Percentiles rank a stretch among this genome's conserved stretches.
phyloP scores from a whole-genome alignment of 2,888 invertebrate genomes.

The Rhaphigaster nebulosa region DNA sequence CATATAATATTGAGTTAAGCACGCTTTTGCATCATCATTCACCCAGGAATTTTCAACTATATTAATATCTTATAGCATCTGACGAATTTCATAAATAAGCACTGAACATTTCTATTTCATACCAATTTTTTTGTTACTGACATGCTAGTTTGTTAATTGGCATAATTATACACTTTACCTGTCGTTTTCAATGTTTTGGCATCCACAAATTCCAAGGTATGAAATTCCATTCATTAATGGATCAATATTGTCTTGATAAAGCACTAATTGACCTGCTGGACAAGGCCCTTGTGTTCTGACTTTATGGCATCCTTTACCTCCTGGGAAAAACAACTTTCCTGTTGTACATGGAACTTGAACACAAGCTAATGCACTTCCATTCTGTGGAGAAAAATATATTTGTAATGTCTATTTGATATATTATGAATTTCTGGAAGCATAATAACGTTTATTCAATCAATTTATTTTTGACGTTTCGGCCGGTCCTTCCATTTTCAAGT shows the following conservation, averaged over 20 bases:
- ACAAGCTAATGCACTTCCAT: slow-evolving; percentile 71
- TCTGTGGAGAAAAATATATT: slow-evolving; percentile 44
- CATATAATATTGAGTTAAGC: not conserved
- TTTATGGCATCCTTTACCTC: slow-evolving; percentile 80
- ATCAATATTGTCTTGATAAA: slow-evolving; percentile 84
- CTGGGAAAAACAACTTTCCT: slow-evolving; percentile 83
- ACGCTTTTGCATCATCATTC: not conserved
- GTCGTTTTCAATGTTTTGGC: slow-evolving; percentile 69
- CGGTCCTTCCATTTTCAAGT: no score
- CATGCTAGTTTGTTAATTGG: no score
- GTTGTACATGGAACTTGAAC: slow-evolving; percentile 80
- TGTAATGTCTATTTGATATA: no score
- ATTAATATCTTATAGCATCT: not conserved
- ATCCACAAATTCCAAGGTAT: slow-evolving; percentile 86
- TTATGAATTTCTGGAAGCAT: no score
- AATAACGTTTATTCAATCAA: no score
- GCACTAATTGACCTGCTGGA: slow-evolving; percentile 78
- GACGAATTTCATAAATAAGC: no score
- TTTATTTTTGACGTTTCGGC: no score
- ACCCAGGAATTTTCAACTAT: not conserved
- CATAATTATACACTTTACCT: not conserved
- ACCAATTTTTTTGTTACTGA: no score
- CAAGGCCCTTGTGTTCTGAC: slow-evolving; percentile 86
- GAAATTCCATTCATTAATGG: slow-evolving; percentile 86
- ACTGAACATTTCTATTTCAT: no score